Conservation (phyloP, 1,140 invertebrate genomes). For the Lineus longissimus region DNA sequence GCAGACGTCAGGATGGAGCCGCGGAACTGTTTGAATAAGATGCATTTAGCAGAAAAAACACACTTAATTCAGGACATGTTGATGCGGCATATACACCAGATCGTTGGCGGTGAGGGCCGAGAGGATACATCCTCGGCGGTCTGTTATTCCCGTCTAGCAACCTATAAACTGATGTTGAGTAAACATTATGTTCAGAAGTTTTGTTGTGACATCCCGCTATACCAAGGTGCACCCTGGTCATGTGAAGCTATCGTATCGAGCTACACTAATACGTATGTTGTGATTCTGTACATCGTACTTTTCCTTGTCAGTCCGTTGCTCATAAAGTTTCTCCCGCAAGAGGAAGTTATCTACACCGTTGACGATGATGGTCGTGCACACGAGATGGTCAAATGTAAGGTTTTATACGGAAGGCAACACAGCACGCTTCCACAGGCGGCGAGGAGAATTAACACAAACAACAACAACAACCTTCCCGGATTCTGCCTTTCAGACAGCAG, state of each 20-base stretch:
- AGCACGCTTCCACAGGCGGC: too few relatives aligned
- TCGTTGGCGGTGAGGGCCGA: not conserved
- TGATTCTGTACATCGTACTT: not conserved
- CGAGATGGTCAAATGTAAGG: too few relatives aligned
- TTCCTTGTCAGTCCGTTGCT: slow-evolving; percentile 9
- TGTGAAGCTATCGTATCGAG: slow-evolving; percentile 5
- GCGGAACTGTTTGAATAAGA: not conserved
- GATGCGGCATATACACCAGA: not conserved
- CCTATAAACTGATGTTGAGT: not conserved
- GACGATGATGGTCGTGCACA: not conserved
- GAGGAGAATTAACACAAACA: too few relatives aligned
- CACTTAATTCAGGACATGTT: not conserved
- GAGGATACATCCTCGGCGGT: slow-evolving; percentile 6
- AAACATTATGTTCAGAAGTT: slow-evolving; percentile 9
- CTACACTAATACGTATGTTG: not conserved
- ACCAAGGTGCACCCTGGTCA: not conserved
- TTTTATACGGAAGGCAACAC: too few relatives aligned
- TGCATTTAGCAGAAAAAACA: not conserved
- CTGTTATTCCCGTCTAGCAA: slow-evolving; percentile 7
- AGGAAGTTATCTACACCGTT: slow-evolving; percentile 1
- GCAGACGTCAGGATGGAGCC: slow-evolving; percentile 4
- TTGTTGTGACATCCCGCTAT: slow-evolving; percentile 5
- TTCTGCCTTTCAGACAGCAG: too few relatives aligned
- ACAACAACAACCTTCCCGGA: too few relatives aligned
- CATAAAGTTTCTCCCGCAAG: not conserved